Evolutionary conservation across 2,797 vertebrate species (phyloP).

Genomic region (Lagodon rhomboides): DNA sequence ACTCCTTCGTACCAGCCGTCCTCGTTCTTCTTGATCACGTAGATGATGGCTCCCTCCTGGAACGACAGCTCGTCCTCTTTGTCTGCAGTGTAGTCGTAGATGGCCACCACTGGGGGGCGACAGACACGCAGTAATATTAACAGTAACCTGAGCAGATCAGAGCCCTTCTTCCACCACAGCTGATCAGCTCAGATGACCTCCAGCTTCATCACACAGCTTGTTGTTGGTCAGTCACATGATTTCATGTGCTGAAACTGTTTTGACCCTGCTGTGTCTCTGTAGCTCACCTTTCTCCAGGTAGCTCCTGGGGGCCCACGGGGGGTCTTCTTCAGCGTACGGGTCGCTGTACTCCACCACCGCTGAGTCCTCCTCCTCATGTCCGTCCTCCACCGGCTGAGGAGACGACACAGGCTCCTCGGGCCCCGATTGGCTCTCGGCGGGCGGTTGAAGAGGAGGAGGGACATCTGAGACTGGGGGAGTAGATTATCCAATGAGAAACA

Average conservation of each 20-base stretch:
- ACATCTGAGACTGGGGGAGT: constrained; percentile 89
- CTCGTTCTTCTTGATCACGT: constrained; percentile 97
- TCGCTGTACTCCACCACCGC: constrained; percentile 95
- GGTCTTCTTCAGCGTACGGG: constrained; percentile 96
- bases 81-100: constrained; percentile 96
- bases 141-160: no score
- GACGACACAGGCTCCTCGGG: constrained; percentile 86
- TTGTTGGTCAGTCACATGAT: no score
- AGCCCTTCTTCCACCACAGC: no score
- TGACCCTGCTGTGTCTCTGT: neutral
- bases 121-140: constrained; percentile 1
- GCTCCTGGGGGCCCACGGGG: constrained; percentile 93
- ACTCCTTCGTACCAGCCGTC: constrained; percentile 98
- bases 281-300: constrained; percentile 94
- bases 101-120: constrained; percentile 92
- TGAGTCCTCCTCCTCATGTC: constrained; percentile 92
- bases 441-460: constrained; percentile 86
- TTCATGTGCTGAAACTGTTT: no score
- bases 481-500: neutral
- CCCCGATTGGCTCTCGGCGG: constrained; percentile 82
- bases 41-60: constrained; percentile 97
- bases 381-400: constrained; percentile 88
- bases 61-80: constrained; percentile 98
- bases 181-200: no score
- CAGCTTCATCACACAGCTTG: no score